Base-by-base conservation (phyloP, 2,797 vertebrate genomes). In the Chiroxiphia lanceolata region DNA sequence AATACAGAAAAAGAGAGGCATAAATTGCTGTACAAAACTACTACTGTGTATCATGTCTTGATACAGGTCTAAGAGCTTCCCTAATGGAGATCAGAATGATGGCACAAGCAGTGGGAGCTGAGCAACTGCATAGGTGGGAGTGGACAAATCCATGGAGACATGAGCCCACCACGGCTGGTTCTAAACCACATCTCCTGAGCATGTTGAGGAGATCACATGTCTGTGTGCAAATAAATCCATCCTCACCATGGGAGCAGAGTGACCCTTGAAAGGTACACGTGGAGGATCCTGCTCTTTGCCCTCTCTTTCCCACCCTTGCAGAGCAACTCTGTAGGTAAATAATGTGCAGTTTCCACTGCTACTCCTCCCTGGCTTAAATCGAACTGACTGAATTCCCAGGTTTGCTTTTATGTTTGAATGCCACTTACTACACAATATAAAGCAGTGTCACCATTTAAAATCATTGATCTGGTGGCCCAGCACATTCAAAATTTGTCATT, bases 331-430 rank as follows among this genome's bases (percentile, higher is more conserved):
- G n/a, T 0, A 36, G 26, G 57, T 3, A 25, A 70, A 20, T 8
- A 1, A 2, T 0, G 3, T 15, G 33, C 26, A 20, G 0, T 0
- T 15, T 12, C 8, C 20, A 5, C 3, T 34, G n/a, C 60, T 45
- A 2, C 33, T 77, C 42, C 47, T 47, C 23, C 64, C 47, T 21
- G 25, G 45, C 13, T 38, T 9, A 5, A 9, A 1, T 0, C 47
- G 25, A 64, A 29, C 50, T 50, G 12, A 19, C 8, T 14, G 14
- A 67, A n/a, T 20, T 67, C 18, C 12, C 40, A 36, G 13, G 33
- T 26, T 65, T 42, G 53, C 15, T 63, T 47, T 42, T 14, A 19
- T 17, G 6, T 29, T 45, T 48, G 12, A 75, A 21, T n/a, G 8
- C 3, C 53, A 18, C 20, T 47, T 22, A 31, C 7, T 47, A 27